Evolutionary conservation across 2,113 vertebrate genomes (phyloP).

Genomic region (Cervus canadensis): DNA sequence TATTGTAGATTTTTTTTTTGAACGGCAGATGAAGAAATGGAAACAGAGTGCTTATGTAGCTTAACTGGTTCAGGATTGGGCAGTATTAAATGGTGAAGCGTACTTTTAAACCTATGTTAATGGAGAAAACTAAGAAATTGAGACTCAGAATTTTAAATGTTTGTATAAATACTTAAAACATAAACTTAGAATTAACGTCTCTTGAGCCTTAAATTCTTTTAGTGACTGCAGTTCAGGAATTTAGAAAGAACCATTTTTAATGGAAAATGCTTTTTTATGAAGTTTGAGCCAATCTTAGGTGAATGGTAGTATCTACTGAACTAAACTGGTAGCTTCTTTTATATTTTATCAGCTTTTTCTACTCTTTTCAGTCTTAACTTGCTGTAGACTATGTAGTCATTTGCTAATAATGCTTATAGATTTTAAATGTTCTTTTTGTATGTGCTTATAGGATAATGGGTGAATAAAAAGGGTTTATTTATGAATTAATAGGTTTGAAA

Average conservation of each 20-base stretch:
- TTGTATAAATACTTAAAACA: neutral
- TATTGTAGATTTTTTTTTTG: neutral
- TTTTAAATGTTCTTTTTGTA: neutral
- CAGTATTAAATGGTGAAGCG: neutral
- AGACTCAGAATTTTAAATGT: neutral
- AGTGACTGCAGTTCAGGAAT: neutral
- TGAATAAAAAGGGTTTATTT: neutral
- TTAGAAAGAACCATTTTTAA: constrained; percentile 7
- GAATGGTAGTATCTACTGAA: neutral
- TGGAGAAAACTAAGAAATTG: neutral
- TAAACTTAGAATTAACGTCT: neutral
- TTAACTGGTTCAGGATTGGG: constrained; percentile 6
- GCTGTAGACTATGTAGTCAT: neutral
- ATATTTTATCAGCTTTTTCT: neutral
- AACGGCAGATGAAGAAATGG: neutral
- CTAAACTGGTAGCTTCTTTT: neutral
- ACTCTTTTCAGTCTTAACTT: neutral
- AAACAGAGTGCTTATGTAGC: neutral
- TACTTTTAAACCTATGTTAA: neutral
- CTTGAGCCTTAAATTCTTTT: neutral
- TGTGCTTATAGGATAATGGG: neutral
- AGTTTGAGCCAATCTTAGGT: neutral
- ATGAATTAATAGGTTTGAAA: neutral
- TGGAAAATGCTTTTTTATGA: neutral
- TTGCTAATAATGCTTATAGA: neutral